Evolutionary conservation across 2,888 invertebrate species (phyloP).

Genomic region (Terebella lapidaria): DNA sequence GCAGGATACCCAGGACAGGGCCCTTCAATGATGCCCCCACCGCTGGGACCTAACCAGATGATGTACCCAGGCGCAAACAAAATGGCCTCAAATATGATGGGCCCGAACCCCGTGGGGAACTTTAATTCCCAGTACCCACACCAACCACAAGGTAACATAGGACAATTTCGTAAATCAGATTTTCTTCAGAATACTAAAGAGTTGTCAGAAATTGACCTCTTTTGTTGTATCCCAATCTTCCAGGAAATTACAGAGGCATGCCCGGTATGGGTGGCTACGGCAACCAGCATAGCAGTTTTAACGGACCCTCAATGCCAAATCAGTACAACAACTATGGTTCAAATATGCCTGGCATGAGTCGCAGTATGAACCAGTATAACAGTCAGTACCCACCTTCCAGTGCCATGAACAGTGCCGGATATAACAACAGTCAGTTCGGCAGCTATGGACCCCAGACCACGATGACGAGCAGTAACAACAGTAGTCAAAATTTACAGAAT

Average conservation of each 20-base stretch:
- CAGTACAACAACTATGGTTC: not conserved
- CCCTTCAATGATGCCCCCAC: slow-evolving; percentile 60
- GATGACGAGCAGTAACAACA: not conserved
- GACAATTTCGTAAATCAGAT: no score
- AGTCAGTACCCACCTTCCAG: not conserved
- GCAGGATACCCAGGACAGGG: no score
- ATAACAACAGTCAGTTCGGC: not conserved
- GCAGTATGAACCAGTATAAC: not conserved
- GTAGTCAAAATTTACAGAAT: not conserved
- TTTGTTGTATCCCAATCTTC: not conserved
- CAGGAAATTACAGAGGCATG: not conserved
- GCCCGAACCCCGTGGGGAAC: slow-evolving; percentile 26
- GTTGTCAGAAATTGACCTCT: not conserved
- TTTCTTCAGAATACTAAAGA: not conserved
- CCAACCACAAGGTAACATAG: slow-evolving; percentile 6
- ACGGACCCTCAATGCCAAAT: not conserved
- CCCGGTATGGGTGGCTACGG: not conserved
- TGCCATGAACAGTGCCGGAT: not conserved
- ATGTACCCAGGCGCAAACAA: slow-evolving; percentile 36
- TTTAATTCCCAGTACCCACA: slow-evolving; percentile 40
- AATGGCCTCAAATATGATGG: slow-evolving; percentile 35
- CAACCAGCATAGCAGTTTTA: not conserved
- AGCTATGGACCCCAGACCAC: not conserved
- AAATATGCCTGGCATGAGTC: not conserved
- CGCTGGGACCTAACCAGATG: slow-evolving; percentile 51